Percentiles rank a stretch among this genome's conserved stretches.
Conservation (phyloP, 53 echinoderm and acorn worm genomes). For the Paelopatides confundens region DNA sequence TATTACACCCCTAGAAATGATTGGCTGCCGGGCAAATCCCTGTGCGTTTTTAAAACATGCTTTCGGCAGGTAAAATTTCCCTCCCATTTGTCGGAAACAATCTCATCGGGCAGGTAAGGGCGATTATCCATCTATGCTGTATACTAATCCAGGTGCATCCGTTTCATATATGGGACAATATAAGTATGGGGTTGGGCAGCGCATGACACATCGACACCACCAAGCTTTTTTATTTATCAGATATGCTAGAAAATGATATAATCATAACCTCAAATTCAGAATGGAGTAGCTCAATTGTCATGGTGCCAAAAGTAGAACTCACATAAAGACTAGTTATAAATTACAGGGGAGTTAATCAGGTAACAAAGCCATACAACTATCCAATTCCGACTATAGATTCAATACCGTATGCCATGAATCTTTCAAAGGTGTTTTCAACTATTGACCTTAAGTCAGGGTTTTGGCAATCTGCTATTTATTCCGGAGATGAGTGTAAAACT, state of each 20-base stretch:
- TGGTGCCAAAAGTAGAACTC: constrained; percentile 42
- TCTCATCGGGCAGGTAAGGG: too few relatives aligned
- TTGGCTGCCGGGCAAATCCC: too few relatives aligned
- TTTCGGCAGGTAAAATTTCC: too few relatives aligned
- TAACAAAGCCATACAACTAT: constrained; percentile 55
- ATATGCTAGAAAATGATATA: constrained; percentile 17
- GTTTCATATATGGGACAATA: too few relatives aligned
- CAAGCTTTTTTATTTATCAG: too few relatives aligned
- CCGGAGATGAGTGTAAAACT: constrained; percentile 29
- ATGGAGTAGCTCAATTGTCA: constrained; percentile 58
- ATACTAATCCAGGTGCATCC: too few relatives aligned
- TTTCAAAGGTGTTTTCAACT: constrained; percentile 29
- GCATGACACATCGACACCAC: too few relatives aligned
- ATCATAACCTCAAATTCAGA: constrained; percentile 49
- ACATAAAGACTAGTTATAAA: constrained; percentile 57
- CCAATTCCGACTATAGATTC: constrained; percentile 22
- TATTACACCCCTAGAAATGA: too few relatives aligned
- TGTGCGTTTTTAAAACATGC: too few relatives aligned
- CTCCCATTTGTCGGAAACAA: too few relatives aligned
- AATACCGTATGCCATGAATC: constrained; percentile 12
- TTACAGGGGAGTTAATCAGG: constrained; percentile 51
- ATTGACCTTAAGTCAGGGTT: constrained; percentile 56
- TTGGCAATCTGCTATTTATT: constrained; percentile 21
- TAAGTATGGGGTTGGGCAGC: too few relatives aligned
- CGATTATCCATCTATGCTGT: too few relatives aligned